These are phyloP conservation scores for Meloidogyne exigua DNA, from an alignment of 1,140 invertebrate genomes.

Conservation along the genomic window DNA sequence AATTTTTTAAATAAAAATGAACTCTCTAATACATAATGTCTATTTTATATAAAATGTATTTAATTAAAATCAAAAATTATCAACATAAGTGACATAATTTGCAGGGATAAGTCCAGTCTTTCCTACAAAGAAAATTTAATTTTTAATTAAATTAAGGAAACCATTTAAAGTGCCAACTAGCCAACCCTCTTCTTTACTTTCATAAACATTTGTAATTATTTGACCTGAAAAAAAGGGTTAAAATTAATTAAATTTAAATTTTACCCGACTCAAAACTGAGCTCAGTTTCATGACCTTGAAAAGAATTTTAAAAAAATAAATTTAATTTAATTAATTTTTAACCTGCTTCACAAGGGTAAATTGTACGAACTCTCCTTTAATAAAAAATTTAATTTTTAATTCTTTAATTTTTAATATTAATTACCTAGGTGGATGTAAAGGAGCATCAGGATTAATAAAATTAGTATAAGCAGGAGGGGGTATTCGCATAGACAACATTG, in stretches of 20 bases:
- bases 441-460: slow-evolving; percentile 9
- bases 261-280: slow-evolving; percentile 20
- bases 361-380: slow-evolving; percentile 1
- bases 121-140: neutral
- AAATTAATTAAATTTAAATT: neutral
- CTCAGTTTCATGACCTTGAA: slow-evolving; percentile 20
- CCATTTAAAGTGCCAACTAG: slow-evolving; percentile 22
- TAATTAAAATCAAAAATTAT: slow-evolving; percentile 10
- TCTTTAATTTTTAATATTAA: neutral
- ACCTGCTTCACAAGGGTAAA: slow-evolving; percentile 15
- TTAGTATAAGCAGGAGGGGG: slow-evolving; percentile 4
- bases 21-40: no score
- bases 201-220: slow-evolving; percentile 27
- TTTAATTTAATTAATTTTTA: no score
- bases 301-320: no score
- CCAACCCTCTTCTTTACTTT: slow-evolving; percentile 23
- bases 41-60: neutral
- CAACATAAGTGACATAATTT: slow-evolving; percentile 24
- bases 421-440: slow-evolving; percentile 7
- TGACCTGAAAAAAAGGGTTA: no score
- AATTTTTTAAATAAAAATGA: no score
- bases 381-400: neutral
- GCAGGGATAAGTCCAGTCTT: slow-evolving; percentile 25
- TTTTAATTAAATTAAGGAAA: neutral
- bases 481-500: neutral